Conservation (phyloP, 2,888 invertebrate genomes). For the Leptothorax acervorum region DNA sequence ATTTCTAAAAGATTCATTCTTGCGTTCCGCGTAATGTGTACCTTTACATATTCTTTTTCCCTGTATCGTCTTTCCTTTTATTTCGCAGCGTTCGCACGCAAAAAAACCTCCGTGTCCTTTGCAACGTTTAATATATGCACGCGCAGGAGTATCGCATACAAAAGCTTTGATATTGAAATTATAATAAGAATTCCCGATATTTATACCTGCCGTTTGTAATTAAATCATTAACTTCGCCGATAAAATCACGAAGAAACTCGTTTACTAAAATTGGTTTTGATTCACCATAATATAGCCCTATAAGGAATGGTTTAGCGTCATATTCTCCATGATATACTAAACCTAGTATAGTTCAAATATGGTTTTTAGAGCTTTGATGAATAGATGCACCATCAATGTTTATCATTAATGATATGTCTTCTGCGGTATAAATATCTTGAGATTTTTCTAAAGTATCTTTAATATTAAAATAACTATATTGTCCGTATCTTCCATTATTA, state of each 20-base stretch:
- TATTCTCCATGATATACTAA: background rate
- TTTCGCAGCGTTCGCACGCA: background rate
- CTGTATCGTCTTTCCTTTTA: background rate
- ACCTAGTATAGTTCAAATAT: slow-evolving; percentile 14
- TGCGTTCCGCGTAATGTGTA: background rate
- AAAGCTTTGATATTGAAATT: slow-evolving; percentile 6
- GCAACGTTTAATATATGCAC: slow-evolving; percentile 3
- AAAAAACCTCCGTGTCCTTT: slow-evolving; percentile 5
- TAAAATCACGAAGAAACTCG: background rate
- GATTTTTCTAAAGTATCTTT: background rate
- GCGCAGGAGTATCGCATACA: background rate
- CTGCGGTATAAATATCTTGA: background rate
- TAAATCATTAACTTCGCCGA: background rate
- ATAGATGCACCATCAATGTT: slow-evolving; percentile 8
- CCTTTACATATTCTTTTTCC: background rate
- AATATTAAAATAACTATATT: background rate
- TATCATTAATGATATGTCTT: slow-evolving; percentile 1
- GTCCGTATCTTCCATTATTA: background rate
- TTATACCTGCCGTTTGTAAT: background rate
- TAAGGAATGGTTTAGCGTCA: background rate
- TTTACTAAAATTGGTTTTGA: background rate
- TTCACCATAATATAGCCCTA: background rate
- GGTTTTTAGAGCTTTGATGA: background rate
- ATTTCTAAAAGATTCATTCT: background rate
- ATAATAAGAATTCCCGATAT: background rate